A percentile compares a stretch with the other conserved stretches of the same genome.
phyloP scores from a whole-genome alignment of 2,888 invertebrate species.

The Apamea sordens region DNA sequence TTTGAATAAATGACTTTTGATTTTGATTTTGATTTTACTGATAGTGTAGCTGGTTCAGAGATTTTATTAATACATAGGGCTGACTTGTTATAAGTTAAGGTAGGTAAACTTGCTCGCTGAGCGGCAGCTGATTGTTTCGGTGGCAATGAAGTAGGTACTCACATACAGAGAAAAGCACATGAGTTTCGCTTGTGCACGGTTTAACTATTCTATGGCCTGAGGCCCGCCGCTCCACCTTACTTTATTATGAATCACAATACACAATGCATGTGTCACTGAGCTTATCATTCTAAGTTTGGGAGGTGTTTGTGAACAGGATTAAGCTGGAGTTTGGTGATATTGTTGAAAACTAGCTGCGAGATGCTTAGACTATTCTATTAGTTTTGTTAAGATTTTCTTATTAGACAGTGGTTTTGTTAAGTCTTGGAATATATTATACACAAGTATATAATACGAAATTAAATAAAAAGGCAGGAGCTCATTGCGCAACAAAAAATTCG shows the following conservation, averaged over 20 bases:
- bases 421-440: not conserved
- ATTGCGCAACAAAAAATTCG: no score
- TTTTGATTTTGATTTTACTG: no score
- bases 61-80: not conserved
- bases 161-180: not conserved
- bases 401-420: not conserved
- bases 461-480: no score
- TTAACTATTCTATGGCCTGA: constrained; percentile 29
- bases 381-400: constrained; percentile 9
- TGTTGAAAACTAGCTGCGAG: constrained; percentile 30
- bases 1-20: no score
- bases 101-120: not conserved
- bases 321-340: constrained; percentile 29
- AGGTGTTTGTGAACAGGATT: constrained; percentile 50
- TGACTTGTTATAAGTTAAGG: not conserved
- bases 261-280: constrained; percentile 67
- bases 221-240: constrained; percentile 59
- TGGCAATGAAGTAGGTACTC: not conserved
- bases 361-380: constrained; percentile 8
- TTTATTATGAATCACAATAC: constrained; percentile 70
- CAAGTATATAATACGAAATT: no score
- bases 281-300: constrained; percentile 61
- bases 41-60: not conserved
- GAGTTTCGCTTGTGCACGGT: constrained; percentile 1
- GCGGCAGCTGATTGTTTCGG: not conserved